Evolutionary conservation across 1,140 invertebrate genomes (phyloP).

Genomic region (Hypothenemus hampei): DNA sequence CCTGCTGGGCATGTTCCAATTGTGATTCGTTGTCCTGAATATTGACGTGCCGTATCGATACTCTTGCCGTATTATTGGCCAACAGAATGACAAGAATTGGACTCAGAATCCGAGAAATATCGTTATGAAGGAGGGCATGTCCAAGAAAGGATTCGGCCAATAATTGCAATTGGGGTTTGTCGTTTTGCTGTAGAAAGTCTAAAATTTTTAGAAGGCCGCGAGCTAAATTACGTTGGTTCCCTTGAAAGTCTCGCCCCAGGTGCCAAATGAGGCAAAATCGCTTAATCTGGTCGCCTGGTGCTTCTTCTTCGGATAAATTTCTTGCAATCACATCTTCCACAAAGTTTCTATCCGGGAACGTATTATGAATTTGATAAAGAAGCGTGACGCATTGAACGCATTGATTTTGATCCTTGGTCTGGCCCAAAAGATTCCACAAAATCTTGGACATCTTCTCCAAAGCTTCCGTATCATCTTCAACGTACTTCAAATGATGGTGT

Average conservation of each 20-base stretch:
- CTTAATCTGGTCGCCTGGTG: slow-evolving; percentile 62
- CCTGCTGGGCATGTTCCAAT: slow-evolving; percentile 41
- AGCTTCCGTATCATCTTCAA: slow-evolving; percentile 42
- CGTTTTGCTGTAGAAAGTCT: slow-evolving; percentile 66
- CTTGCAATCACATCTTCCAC: slow-evolving; percentile 67
- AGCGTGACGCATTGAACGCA: slow-evolving; percentile 61
- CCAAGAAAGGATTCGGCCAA: slow-evolving; percentile 68
- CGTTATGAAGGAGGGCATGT: slow-evolving; percentile 69
- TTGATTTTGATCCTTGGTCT: slow-evolving; percentile 55
- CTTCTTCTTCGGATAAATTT: slow-evolving; percentile 48
- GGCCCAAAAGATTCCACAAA: slow-evolving; percentile 64
- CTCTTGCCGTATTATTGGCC: slow-evolving; percentile 74
- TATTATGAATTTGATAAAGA: slow-evolving; percentile 65
- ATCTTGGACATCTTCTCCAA: slow-evolving; percentile 55
- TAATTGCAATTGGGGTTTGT: slow-evolving; percentile 64
- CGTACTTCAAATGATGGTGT: slow-evolving; percentile 36
- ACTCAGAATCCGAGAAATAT: slow-evolving; percentile 73
- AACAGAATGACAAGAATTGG: slow-evolving; percentile 75
- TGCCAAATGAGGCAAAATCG: slow-evolving; percentile 78
- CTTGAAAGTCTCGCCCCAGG: slow-evolving; percentile 68
- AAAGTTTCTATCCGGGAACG: slow-evolving; percentile 55
- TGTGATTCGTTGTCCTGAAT: slow-evolving; percentile 62
- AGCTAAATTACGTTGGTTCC: slow-evolving; percentile 40
- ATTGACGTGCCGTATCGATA: slow-evolving; percentile 81
- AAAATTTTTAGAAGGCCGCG: slow-evolving; percentile 71